These are phyloP conservation scores for Ellobius talpinus DNA, from an alignment of 2,113 vertebrate species.

Conservation along the genomic window DNA sequence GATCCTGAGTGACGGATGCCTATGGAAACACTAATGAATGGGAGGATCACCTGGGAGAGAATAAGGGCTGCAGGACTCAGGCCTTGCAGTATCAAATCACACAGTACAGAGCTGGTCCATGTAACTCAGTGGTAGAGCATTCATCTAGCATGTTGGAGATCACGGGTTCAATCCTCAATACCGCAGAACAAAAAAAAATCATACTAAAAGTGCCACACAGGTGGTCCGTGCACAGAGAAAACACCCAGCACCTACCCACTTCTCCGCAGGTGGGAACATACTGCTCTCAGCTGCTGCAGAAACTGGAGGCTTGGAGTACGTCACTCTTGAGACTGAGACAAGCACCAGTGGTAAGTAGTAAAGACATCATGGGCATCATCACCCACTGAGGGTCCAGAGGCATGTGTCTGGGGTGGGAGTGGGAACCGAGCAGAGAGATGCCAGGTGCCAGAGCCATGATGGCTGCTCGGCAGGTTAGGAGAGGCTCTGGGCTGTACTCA, in stretches of 20 bases:
- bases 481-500: accelerated
- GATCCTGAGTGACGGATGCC: neutral
- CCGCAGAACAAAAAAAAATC: neutral
- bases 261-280: neutral
- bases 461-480: neutral
- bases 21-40: neutral
- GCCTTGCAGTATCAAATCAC: neutral
- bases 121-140: no score
- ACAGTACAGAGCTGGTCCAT: no score
- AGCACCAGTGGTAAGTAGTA: neutral
- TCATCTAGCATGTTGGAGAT: no score
- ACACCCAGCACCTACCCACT: neutral
- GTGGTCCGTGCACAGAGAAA: neutral
- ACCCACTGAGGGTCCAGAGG: neutral
- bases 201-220: neutral
- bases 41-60: neutral
- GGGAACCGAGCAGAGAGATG: neutral
- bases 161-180: neutral
- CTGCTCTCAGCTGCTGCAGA: no score
- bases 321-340: neutral
- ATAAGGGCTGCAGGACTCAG: no score
- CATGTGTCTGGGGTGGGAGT: neutral
- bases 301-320: neutral
- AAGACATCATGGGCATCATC: neutral
- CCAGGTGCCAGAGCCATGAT: neutral